Evolutionary conservation across 2,888 invertebrate genomes (phyloP), one percentile per base, ranked within the genome.

Genomic region (Eudasyphora cyanicolor): DNA sequence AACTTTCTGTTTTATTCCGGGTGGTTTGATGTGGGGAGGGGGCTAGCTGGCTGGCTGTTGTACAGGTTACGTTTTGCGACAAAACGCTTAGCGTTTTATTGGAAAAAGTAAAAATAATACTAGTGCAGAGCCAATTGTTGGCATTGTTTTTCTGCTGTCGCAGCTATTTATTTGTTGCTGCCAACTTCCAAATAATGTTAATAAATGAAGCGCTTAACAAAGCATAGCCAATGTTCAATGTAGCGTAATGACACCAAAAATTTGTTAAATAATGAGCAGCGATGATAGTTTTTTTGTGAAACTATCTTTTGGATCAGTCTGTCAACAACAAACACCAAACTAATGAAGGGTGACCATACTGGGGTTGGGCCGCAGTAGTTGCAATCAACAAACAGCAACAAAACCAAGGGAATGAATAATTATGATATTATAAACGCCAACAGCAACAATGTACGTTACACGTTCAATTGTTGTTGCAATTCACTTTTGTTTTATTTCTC

Each of bases 171-270:
- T 32, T 35, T 32, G 51, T 45, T 62, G 76, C 84, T 87, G 85
- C 85, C 87, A 7, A n/a, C 24, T 79, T 82, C 86, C 87, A 77
- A 62, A 71, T 84, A 85, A 74, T 10, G 85, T 76, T 67, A 82
- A 76, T 60, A 82, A 84, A 79, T 85, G 84, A 86, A 85, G 83
- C n/a, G n/a, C 88, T 88, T 87, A 87, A 86, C 89, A 86, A n/a
- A n/a, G n/a, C n/a, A n/a, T n/a, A n/a, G n/a, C n/a, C n/a, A n/a
- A n/a, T 87, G 86, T 80, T 86, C 89, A 89, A 84, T 88, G 87
- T 88, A 89, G 88, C 89, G 89, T 88, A 87, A 69, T 85, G 79
- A 71, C 82, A 84, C 67, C 82, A 84, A 84, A 82, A 71, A 32
- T 42, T n/a, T 38, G 29, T 24, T 42, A 60, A 60, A 70, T 51